Base-by-base conservation (phyloP, 2,888 invertebrate genomes). In the Crocallis elinguaria region DNA sequence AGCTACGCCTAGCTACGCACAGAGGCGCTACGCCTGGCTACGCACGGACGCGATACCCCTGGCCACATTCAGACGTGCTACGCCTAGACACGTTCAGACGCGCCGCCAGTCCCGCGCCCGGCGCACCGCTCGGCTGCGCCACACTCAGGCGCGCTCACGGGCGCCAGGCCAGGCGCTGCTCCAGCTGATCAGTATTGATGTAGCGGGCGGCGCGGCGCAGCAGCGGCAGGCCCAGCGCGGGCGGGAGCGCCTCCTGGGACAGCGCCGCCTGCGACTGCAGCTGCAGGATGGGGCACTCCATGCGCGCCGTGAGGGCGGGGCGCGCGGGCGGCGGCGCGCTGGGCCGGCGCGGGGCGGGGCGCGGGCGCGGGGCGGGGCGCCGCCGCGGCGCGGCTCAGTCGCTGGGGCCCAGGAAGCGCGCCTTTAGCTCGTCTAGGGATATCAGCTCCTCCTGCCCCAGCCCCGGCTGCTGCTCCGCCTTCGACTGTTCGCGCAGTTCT, bases 401-500 rank as follows among this genome's bases (percentile, higher is more conserved):
- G 72, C 75, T 73, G 64, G 77, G 67, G 1, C 64, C 70, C 62
- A 82, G 80, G 69, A 88, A 77, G 73, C 77, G 52, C 77, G 81
- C 9, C n/a, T n/a, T n/a, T n/a, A 90, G 77, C 48, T 86, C 81
- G 0, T 67, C 67, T 0, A 92, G 77, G 0, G 92, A 82, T 50
- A 91, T 62, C 48, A 85, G 77, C 32, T 83, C 77, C 62, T 91
- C 92, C 60, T 84, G 81, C 6, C 86, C 88, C 0, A 88, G 66
- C 8, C 83, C 80, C 11, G 87, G 87, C 62, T 88, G 88, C 62
- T 83, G 84, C 50, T 89, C 88, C 1, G 86, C 73, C 35, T 84
- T 85, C 0, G 88, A 88, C 46, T 88, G 86, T 29, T 92, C 91
- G 7, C 92, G 75, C 4, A 92, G 69, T 27, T 87, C 92, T 92